Base-by-base conservation (phyloP, 2,113 vertebrate genomes). In the Hassar affinis region DNA sequence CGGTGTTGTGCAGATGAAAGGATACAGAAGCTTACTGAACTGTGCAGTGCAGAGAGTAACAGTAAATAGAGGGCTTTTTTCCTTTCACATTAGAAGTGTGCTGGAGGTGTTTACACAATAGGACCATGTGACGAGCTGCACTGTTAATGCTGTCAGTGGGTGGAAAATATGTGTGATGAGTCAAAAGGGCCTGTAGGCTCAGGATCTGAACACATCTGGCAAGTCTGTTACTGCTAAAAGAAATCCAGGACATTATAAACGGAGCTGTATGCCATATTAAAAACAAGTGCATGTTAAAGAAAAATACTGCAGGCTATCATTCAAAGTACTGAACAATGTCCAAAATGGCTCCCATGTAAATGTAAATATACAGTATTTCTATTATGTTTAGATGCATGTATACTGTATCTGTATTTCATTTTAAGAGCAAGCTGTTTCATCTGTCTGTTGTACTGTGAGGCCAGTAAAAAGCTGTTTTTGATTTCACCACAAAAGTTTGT, bases 21-120 rank as follows among this genome's bases (percentile, higher is more conserved):
- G 49, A 42, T 25, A 52, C n/a, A 10, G 7, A 74, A 59, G 27
- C 47, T 27, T 59, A 17, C 49, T 42, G 64, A 74, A 68, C 7
- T 1, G 3, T 52, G 18, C 18, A 52, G n/a, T 56, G 18, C 20
- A 7, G 6, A 6, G 5, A 51, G 27, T 22, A 35, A 47, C 78
- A 64, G 25, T 38, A 6, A 71, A 35, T 38, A 51, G 2, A 25
- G 1, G 22, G 12, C 64, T 27, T 33, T 54, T 20, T n/a, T 1
- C 6, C 3, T 10, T 7, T 74, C 25, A 82, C 17, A 56, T 38
- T 56, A 18, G 27, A 42, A 59, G 22, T 62, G 64, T 69, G 47
- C 45, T 66, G 2, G 68, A 82, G 64, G 20, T 62, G 57, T 52
- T 76, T 81, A 81, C 71, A 76, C 45, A 64, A n/a, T 27, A 62